Percentiles rank a stretch among this genome's conserved stretches.
Conservation (phyloP, 2,888 invertebrate species). For the Iselma pallidipennis region DNA sequence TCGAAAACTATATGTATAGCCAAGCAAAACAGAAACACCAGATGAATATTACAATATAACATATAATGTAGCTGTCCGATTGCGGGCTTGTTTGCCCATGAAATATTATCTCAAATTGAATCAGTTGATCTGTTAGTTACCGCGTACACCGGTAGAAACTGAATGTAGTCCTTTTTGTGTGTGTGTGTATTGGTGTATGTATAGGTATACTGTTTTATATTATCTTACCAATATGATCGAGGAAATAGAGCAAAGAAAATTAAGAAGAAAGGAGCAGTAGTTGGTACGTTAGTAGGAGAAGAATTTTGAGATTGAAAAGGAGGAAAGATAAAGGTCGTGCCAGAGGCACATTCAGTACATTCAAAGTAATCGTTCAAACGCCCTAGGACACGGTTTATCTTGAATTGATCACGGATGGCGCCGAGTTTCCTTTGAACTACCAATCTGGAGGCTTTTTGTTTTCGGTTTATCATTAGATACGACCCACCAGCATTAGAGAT, state of each 20-base stretch:
- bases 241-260: not conserved
- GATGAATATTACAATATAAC: conserved; percentile 30
- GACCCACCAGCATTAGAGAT: too few relatives aligned
- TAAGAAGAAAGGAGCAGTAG: not conserved
- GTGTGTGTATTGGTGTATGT: not conserved
- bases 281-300: too few relatives aligned
- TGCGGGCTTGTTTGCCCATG: conserved; percentile 47
- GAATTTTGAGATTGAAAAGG: not conserved
- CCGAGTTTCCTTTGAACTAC: not conserved
- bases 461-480: not conserved
- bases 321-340: not conserved
- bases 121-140: conserved; percentile 45
- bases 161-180: conserved; percentile 26
- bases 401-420: conserved; percentile 1
- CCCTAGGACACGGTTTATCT: not conserved
- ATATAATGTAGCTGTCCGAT: conserved; percentile 47
- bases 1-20: conserved; percentile 6
- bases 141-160: conserved; percentile 37
- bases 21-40: not conserved
- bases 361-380: not conserved
- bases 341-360: not conserved
- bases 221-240: conserved; percentile 24
- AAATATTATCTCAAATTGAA: conserved; percentile 52
- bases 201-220: conserved; percentile 24
- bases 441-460: not conserved